These are phyloP conservation scores for Papilio machaon DNA, from an alignment of 1,140 invertebrate species.

Conservation along the genomic window DNA sequence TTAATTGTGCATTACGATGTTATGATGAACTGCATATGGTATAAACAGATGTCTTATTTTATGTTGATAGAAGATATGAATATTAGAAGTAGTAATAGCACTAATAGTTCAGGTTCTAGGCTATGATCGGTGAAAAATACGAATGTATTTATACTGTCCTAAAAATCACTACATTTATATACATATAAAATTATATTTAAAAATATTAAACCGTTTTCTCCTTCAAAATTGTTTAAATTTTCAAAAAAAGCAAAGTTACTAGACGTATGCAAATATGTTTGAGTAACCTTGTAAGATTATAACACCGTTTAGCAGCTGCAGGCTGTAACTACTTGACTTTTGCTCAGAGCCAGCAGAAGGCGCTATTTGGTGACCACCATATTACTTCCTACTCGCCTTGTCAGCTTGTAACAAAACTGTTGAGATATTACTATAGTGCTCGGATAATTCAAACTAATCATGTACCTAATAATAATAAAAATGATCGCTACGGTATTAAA, in stretches of 20 bases:
- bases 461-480: neutral
- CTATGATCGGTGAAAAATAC: too few relatives aligned
- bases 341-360: neutral
- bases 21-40: neutral
- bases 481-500: too few relatives aligned
- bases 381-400: slow-evolving; percentile 8
- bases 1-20: neutral
- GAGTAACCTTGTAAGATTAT: neutral
- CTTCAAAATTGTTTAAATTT: too few relatives aligned
- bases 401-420: neutral
- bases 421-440: neutral
- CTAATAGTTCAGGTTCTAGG: neutral
- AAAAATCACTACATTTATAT: too few relatives aligned
- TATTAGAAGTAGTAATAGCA: too few relatives aligned
- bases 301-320: neutral
- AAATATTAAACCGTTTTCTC: too few relatives aligned
- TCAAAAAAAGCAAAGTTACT: neutral
- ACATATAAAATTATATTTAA: too few relatives aligned
- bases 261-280: neutral
- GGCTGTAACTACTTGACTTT: slow-evolving; percentile 9
- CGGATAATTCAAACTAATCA: neutral
- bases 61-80: too few relatives aligned
- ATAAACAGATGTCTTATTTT: too few relatives aligned
- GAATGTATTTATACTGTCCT: too few relatives aligned
- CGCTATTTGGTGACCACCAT: neutral